Evolutionary conservation across 2,888 invertebrate genomes (phyloP), one percentile per base, ranked within the genome.

Genomic region (Cynaeus angustus): DNA sequence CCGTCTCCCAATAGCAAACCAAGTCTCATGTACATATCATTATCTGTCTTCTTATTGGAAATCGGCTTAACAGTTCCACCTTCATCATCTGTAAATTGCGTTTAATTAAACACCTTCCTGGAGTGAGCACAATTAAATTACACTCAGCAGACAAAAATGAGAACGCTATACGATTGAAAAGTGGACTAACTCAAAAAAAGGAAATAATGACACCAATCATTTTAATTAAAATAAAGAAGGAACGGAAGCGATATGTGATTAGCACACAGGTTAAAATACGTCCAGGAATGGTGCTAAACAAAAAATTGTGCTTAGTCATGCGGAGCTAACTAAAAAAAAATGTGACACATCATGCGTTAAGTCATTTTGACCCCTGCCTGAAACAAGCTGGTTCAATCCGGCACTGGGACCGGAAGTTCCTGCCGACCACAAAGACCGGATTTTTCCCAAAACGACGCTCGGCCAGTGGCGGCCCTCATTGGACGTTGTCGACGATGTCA

Each of bases 381-480:
- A 89, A 90, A 92, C 89, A 81, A 94, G 88, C 85, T 94, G 94
- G 88, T 94, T 94, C 81, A 95, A 89, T 80, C 94, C 95, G 70
- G 89, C 86, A 85, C 90, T 92, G 71, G 92, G 89, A 74, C 91
- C 90, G 72, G 90, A 91, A 58, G 91, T 89, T 82, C 92, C 92
- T 75, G 91, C 91, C 77, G 91, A 93, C 95, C 95, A 95, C 72
- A 96, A 87, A 48, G 95, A 95, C 82, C 94, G 92, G 86, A 96
- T 95, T 88, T 95, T 95, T 83, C 94, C 94, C 85, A 95, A 91
- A 81, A 95, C 93, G 83, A 93, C 86, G 78, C 92, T 92, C 72
- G 92, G 91, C 93, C 93, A 93, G 78, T 88, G 86, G 69, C 88
- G 86, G 75, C 86, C 85, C 77, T 88, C 88, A 74, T 87, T 86